phyloP scores from a whole-genome alignment of 2,113 vertebrate species.

The Neolamprologus kungweensis region DNA sequence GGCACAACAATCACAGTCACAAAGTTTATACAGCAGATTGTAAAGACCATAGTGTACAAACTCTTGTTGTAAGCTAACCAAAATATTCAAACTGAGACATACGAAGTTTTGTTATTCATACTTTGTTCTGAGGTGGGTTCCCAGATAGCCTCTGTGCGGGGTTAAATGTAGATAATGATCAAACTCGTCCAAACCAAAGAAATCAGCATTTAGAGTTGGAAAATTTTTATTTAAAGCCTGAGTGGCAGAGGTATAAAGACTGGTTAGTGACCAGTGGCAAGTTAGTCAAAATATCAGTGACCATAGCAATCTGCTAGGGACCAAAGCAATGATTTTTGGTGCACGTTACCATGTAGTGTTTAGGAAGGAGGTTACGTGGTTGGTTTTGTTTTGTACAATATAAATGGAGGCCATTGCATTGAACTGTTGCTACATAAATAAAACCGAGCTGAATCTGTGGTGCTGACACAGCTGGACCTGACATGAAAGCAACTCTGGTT shows the following conservation, averaged over 20 bases:
- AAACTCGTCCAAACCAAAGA: neutral
- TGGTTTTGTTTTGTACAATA: neutral
- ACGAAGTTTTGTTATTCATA: neutral
- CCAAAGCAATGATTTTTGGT: neutral
- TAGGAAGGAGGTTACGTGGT: neutral
- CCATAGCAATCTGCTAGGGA: neutral
- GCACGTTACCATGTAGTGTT: neutral
- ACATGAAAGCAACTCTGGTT: neutral
- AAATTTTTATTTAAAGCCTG: neutral
- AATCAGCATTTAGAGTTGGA: neutral
- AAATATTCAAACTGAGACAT: neutral
- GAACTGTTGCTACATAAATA: neutral
- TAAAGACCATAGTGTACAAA: neutral
- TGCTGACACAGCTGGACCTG: neutral
- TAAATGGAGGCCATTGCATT: neutral
- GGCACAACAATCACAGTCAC: neutral
- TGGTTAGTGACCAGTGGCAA: neutral
- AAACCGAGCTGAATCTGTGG: neutral
- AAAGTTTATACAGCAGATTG: neutral
- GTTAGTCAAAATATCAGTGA: neutral
- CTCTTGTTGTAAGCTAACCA: neutral
- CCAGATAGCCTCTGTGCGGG: neutral
- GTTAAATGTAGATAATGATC: neutral
- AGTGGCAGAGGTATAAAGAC: neutral
- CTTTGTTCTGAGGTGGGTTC: neutral